A percentile compares a stretch with the other conserved stretches of the same genome.
Conservation (phyloP, 2,797 vertebrate genomes). For the Octomys mimax region DNA sequence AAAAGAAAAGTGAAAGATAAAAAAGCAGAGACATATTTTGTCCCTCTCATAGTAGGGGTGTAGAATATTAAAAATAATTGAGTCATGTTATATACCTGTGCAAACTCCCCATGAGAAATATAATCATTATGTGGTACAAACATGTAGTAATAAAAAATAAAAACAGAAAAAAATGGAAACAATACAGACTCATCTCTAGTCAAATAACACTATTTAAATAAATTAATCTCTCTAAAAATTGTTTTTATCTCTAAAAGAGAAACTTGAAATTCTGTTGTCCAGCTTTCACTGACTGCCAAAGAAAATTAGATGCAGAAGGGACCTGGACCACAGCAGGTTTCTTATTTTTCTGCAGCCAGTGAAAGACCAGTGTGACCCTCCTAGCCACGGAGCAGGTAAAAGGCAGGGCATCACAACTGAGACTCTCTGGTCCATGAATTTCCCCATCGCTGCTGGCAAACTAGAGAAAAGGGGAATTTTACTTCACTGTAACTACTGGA, state of each 20-base stretch:
- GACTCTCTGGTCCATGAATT: not conserved
- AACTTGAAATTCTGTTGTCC: not conserved
- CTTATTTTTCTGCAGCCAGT: not conserved
- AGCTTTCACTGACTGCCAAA: not conserved
- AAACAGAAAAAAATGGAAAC: not conserved
- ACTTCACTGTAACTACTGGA: not conserved
- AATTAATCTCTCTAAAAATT: not conserved
- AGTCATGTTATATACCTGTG: not conserved
- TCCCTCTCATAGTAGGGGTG: no score
- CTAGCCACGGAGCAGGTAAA: not conserved
- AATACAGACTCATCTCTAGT: not conserved
- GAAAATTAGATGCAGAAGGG: not conserved
- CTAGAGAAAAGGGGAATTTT: not conserved
- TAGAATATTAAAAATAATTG: not conserved
- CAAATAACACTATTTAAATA: not conserved
- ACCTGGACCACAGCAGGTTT: not conserved
- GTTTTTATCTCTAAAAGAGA: not conserved
- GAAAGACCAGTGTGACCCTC: not conserved
- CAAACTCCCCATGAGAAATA: not conserved
- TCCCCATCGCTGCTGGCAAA: not conserved
- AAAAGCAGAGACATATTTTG: not conserved
- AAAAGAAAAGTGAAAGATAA: not conserved
- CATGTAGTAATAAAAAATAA: not conserved
- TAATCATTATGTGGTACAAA: not conserved
- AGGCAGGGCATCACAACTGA: not conserved